phyloP scores from a whole-genome alignment of 1,140 invertebrate genomes.

The roundworm (Caenorhabditis elegans) region DNA sequence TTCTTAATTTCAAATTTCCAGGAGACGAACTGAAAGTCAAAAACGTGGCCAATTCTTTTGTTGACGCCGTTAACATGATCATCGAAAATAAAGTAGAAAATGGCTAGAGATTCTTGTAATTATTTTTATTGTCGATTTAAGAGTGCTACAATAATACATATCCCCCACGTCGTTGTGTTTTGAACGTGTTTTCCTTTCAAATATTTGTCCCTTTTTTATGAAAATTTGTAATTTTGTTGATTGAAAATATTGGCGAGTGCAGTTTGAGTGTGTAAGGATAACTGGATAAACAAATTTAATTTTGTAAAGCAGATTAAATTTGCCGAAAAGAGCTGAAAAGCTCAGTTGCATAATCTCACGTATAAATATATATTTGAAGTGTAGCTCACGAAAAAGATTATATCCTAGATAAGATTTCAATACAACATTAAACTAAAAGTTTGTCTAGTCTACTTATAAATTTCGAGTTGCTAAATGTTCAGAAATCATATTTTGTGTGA shows the following conservation, averaged over 20 bases:
- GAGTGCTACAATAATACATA: too few relatives aligned
- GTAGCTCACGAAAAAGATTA: too few relatives aligned
- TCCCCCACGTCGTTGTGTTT: not conserved
- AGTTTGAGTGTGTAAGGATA: not conserved
- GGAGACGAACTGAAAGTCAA: conserved; percentile 42
- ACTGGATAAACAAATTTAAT: not conserved
- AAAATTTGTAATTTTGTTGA: not conserved
- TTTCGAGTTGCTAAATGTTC: too few relatives aligned
- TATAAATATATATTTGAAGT: too few relatives aligned
- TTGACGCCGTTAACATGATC: conserved; percentile 46
- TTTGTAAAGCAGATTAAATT: not conserved
- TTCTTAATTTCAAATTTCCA: conserved; percentile 13
- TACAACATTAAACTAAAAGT: too few relatives aligned
- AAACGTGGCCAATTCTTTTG: conserved; percentile 44
- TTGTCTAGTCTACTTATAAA: too few relatives aligned
- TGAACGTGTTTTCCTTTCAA: not conserved
- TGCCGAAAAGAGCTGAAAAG: too few relatives aligned
- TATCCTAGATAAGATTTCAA: too few relatives aligned
- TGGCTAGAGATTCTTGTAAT: not conserved
- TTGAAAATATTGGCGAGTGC: not conserved
- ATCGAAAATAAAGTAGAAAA: conserved; percentile 10
- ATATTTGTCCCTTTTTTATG: not conserved
- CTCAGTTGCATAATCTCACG: too few relatives aligned
- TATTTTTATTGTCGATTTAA: too few relatives aligned
- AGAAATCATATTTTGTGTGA: too few relatives aligned